Base-by-base conservation (phyloP, 1,140 invertebrate species). In the Potamilus streckersoni region DNA sequence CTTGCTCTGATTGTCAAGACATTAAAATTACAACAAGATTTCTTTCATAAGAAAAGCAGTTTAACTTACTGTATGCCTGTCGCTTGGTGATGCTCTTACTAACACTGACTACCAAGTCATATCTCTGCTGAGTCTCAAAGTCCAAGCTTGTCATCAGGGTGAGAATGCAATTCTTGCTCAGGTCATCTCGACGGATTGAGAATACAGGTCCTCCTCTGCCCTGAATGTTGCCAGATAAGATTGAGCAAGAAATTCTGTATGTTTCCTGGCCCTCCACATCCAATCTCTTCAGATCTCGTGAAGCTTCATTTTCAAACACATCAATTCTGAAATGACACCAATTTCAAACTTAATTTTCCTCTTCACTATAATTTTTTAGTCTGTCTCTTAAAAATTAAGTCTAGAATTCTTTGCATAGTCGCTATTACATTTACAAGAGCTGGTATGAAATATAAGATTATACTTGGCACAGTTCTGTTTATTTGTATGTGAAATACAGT, bases 251-350 rank as follows among this genome's bases (percentile, higher is more conserved):
- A 23, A 66, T 27, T 15, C 58, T 19, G 11, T 71, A 23, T 17
- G n/a, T 56, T 38, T 27, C 23, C 64, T 77, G 75, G 65, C 72
- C 72, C 4, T 68, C 75, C 15, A 77, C 75, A 69, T 77, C 65
- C 2, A 77, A n/a, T 31, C 1, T 38, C 65, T 68, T n/a, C 20
- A 77, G 17, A 55, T 23, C 38, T 23, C 23, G 0, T 23, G n/a
- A n/a, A n/a, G 14, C 16, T 6, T 14, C 5, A 55, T 77, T 77
- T 55, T 76, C 75, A 19, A 6, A 6, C 12, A 71, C 38, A 14
- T 49, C 20, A 13, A 76, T 23, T 19, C 75, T 76, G 64, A 65
- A 76, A 76, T 38, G 27, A 56, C 57, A 49, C 11, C 4, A 14
- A 23, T n/a, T 19, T 19, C 19, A 8, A 15, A 62, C 4, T 19